Percentiles rank a stretch among this genome's conserved stretches.
These are phyloP conservation scores for Eclectus roratus DNA, from an alignment of 2,113 vertebrate genomes.

Conservation along the genomic window DNA sequence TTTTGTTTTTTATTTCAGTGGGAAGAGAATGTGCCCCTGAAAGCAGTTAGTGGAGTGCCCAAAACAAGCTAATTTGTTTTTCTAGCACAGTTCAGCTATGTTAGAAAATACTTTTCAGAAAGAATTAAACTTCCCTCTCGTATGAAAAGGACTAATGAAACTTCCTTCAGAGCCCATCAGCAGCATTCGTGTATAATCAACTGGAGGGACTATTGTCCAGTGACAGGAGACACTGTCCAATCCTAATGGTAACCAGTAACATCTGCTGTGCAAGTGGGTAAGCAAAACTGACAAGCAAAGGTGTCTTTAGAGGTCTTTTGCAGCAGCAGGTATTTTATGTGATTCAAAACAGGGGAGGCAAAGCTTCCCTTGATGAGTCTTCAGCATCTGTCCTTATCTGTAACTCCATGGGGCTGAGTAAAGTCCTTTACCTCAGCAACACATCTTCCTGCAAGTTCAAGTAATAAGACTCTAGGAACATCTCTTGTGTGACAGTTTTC, in stretches of 20 bases:
- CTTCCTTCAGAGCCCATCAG: slow-evolving; percentile 27
- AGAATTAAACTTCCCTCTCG: slow-evolving; percentile 7
- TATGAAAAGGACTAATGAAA: slow-evolving; percentile 35
- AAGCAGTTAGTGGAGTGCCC: not conserved
- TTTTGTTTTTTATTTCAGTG: not conserved
- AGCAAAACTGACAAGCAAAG: not conserved
- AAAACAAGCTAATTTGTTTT: slow-evolving; percentile 42
- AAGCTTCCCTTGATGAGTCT: not conserved
- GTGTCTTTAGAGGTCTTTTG: not conserved
- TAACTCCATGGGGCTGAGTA: not conserved
- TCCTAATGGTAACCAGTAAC: not conserved
- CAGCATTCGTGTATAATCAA: not conserved
- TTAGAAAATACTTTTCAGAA: slow-evolving; percentile 36
- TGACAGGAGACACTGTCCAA: not conserved
- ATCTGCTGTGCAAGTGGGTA: not conserved
- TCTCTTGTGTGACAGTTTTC: not conserved
- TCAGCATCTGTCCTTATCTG: not conserved
- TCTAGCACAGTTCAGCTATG: not conserved
- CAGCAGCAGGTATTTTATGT: not conserved
- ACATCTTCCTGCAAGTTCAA: not conserved
- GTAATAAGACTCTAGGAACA: not conserved
- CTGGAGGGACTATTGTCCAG: not conserved
- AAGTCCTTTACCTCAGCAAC: not conserved
- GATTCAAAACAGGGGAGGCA: not conserved
- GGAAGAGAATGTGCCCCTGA: not conserved